phyloP scores from a whole-genome alignment of 35 echinoderm and acorn worm species.

The Lytechinus variegatus region DNA sequence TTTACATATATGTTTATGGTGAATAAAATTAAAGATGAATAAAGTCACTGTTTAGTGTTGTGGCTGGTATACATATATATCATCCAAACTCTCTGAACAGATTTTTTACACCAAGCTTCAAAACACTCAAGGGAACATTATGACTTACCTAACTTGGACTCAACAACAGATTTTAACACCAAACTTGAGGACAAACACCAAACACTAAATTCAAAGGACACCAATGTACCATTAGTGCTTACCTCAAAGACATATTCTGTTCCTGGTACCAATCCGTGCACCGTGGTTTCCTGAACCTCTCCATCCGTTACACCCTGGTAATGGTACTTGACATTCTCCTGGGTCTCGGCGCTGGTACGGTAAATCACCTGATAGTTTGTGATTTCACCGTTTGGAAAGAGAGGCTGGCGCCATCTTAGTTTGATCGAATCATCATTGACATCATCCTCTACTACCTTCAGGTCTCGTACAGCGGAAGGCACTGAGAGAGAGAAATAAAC shows the following conservation, averaged over 20 bases:
- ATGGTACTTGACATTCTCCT: constrained; percentile 76
- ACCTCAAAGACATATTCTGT: constrained; percentile 96
- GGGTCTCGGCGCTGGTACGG: constrained; percentile 68
- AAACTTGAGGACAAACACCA: too few relatives aligned
- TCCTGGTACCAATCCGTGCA: constrained; percentile 69
- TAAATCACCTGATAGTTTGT: constrained; percentile 86
- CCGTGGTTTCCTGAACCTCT: constrained; percentile 57
- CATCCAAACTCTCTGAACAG: too few relatives aligned
- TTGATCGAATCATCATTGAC: constrained; percentile 59
- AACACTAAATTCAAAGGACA: too few relatives aligned
- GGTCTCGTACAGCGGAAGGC: constrained; percentile 77
- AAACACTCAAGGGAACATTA: too few relatives aligned
- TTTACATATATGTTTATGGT: too few relatives aligned
- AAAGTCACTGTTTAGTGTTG: too few relatives aligned
- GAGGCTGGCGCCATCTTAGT: constrained; percentile 73
- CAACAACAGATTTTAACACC: too few relatives aligned
- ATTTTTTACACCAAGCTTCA: too few relatives aligned
- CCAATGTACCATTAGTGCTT: neutral
- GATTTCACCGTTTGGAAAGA: constrained; percentile 91
- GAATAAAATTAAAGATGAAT: too few relatives aligned
- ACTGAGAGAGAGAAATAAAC: constrained; percentile 52
- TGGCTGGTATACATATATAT: too few relatives aligned
- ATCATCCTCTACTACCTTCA: constrained; percentile 62
- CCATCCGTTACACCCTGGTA: constrained; percentile 60
- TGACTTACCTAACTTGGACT: too few relatives aligned